A percentile compares a stretch with the other conserved stretches of the same genome.
Conservation (phyloP, 1,140 invertebrate genomes). For the Polyergus mexicanus region DNA sequence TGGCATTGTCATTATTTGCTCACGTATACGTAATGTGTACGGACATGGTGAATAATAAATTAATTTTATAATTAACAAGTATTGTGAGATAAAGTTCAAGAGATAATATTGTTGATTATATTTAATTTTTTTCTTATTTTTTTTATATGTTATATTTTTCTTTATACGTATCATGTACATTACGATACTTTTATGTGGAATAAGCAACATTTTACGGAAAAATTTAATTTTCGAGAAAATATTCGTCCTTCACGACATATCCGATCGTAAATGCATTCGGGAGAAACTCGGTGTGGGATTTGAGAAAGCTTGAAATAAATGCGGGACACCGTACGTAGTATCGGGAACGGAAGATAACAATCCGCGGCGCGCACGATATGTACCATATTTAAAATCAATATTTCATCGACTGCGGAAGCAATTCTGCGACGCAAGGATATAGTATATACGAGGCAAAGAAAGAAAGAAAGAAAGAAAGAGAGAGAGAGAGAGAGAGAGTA, state of each 20-base stretch:
- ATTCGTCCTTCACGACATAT: background rate
- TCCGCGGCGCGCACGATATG: conserved; percentile 32
- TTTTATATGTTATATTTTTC: background rate
- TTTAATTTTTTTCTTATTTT: background rate
- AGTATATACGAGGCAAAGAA: conserved; percentile 10
- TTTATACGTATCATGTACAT: background rate
- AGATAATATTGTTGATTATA: background rate
- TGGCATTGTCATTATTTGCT: conserved; percentile 26
- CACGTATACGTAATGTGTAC: background rate
- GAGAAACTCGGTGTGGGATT: background rate
- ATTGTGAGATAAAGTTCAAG: no score
- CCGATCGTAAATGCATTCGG: background rate
- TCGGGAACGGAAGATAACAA: conserved; percentile 45
- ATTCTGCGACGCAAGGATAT: conserved; percentile 53
- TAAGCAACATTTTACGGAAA: background rate
- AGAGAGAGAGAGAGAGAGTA: background rate
- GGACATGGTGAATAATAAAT: background rate
- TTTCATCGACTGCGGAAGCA: conserved; percentile 56
- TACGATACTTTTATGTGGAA: background rate
- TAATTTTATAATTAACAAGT: background rate
- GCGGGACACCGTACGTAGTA: background rate
- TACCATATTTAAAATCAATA: conserved; percentile 60
- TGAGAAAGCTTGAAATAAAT: conserved; percentile 19
- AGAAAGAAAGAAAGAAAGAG: background rate
- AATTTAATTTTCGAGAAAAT: conserved; percentile 5